Conservation (phyloP, 1,140 invertebrate genomes). For the Littorina saxatilis region DNA sequence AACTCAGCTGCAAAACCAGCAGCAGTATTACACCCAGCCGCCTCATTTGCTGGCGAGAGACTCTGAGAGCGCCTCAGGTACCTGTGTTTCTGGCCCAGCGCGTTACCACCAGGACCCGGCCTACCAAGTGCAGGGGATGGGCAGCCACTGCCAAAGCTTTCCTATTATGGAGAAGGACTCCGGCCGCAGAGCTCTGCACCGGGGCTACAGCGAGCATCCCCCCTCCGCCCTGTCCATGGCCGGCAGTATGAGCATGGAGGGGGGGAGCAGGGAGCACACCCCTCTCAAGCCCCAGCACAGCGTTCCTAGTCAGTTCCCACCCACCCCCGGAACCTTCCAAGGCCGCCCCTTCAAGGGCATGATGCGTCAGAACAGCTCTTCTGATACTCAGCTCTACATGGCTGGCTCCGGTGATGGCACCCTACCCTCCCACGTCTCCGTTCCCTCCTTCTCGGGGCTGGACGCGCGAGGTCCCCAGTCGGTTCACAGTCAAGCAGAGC, state of each 20-base stretch:
- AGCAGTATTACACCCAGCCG: not conserved
- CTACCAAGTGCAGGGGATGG: not conserved
- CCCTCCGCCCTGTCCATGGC: not conserved
- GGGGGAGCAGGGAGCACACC: slow-evolving; percentile 46
- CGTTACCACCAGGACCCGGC: not conserved
- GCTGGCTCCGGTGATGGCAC: slow-evolving; percentile 7
- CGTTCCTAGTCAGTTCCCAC: slow-evolving; percentile 47
- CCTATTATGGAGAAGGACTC: not conserved
- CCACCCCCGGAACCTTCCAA: slow-evolving; percentile 1
- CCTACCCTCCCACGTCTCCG: not conserved
- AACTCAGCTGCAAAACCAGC: not conserved
- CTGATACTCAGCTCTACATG: slow-evolving; percentile 82
- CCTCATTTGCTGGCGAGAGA: not conserved
- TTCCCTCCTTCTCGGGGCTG: slow-evolving; percentile 26
- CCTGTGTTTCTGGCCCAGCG: too few species aligned
- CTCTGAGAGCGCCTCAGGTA: not conserved
- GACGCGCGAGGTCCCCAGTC: not conserved
- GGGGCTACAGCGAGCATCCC: slow-evolving; percentile 19
- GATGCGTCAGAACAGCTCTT: slow-evolving; percentile 77
- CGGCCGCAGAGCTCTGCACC: not conserved
- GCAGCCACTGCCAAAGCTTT: not conserved
- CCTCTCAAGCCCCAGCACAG: slow-evolving; percentile 58
- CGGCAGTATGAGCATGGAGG: not conserved
- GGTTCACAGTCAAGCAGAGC: too few species aligned
- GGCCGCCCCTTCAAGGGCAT: slow-evolving; percentile 41